Evolutionary conservation across 1,140 invertebrate genomes (phyloP).

Genomic region (Oppia nitens): DNA sequence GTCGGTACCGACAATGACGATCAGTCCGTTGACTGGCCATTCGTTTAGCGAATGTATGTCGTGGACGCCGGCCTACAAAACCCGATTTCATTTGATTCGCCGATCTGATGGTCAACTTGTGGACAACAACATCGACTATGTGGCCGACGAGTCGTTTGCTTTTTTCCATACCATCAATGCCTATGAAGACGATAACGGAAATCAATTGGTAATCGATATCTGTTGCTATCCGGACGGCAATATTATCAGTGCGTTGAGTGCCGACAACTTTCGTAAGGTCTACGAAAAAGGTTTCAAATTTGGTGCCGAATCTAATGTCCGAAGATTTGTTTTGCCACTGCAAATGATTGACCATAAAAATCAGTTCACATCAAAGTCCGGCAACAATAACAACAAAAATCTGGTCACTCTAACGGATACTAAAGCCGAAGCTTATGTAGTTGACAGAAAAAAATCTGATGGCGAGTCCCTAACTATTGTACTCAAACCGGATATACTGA

Average conservation of each 20-base stretch:
- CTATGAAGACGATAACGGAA: conserved; percentile 50
- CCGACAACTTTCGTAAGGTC: neutral
- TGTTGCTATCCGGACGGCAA: conserved; percentile 61
- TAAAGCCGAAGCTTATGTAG: conserved; percentile 5
- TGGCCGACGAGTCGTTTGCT: conserved; percentile 57
- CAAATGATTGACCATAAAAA: neutral
- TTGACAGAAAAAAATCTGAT: too few relatives aligned
- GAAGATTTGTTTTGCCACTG: conserved; percentile 14
- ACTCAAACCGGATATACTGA: conserved; percentile 7
- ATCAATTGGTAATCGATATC: conserved; percentile 56
- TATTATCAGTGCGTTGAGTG: conserved; percentile 7
- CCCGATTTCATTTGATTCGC: conserved; percentile 51
- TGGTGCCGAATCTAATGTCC: neutral
- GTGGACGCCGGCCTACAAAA: conserved; percentile 31
- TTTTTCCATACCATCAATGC: conserved; percentile 77
- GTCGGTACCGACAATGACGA: conserved; percentile 40
- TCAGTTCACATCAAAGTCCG: neutral
- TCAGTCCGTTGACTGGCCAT: conserved; percentile 23
- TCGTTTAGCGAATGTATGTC: conserved; percentile 16
- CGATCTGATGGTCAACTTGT: conserved; percentile 37
- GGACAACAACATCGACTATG: conserved; percentile 29
- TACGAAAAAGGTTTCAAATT: neutral
- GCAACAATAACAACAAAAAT: conserved; percentile 9
- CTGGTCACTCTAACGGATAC: conserved; percentile 10
- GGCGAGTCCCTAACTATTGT: conserved; percentile 5